Conservation (phyloP, 2,797 vertebrate species). For the Lagorchestes hirsutus region DNA sequence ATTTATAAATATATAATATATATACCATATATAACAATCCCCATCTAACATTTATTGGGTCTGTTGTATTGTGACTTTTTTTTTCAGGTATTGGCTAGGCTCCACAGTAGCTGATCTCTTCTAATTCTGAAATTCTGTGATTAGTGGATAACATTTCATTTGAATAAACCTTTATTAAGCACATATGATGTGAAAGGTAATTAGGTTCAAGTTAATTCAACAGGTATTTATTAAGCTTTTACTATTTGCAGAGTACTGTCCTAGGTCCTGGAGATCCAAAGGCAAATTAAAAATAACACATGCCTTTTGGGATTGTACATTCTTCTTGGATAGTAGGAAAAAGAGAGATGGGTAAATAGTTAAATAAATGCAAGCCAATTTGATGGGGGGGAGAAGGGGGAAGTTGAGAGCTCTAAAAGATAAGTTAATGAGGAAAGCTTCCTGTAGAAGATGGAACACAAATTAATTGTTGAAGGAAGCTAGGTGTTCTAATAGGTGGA, state of each 20-base stretch:
- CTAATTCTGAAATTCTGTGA: neutral
- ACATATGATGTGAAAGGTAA: neutral
- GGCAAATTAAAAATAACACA: neutral
- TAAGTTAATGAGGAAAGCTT: neutral
- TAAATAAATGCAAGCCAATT: neutral
- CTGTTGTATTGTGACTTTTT: neutral
- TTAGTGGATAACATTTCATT: neutral
- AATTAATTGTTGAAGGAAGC: neutral
- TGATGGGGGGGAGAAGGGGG: neutral
- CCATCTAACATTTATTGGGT: neutral
- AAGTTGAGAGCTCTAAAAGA: neutral
- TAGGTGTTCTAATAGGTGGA: neutral
- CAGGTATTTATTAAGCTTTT: neutral
- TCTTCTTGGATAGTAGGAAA: neutral
- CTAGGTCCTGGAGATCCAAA: neutral
- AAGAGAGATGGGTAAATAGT: neutral
- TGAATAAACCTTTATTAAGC: neutral
- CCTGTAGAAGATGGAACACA: neutral
- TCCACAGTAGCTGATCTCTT: neutral
- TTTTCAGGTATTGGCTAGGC: neutral
- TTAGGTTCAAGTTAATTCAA: neutral
- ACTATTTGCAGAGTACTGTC: neutral
- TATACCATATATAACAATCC: neutral
- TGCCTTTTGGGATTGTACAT: neutral
- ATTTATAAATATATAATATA: neutral